Evolutionary conservation across 23 tunicate species (phyloP).

Genomic region (Phallusia fumigata): DNA sequence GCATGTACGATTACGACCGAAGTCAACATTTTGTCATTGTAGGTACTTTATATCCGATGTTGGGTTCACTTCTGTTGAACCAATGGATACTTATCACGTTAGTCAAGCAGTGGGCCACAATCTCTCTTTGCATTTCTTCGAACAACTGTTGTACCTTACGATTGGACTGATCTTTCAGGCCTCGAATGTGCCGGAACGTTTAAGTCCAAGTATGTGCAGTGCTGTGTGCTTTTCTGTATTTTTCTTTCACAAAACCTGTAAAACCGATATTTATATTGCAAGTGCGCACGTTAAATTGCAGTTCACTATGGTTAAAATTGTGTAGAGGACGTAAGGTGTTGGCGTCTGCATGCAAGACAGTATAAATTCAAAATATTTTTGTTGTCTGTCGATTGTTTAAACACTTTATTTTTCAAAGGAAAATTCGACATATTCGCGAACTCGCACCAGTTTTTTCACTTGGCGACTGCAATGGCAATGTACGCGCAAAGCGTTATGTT

Average conservation of each 20-base stretch:
- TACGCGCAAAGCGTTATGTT: neutral
- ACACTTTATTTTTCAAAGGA: neutral
- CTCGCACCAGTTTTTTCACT: neutral
- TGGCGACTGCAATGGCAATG: neutral
- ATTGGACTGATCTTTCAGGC: neutral
- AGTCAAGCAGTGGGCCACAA: neutral
- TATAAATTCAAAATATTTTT: too few species aligned
- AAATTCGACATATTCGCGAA: neutral
- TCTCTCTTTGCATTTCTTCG: neutral
- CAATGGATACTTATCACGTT: neutral
- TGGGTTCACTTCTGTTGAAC: neutral
- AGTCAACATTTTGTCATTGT: too few species aligned
- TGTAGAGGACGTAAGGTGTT: too few species aligned
- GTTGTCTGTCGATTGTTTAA: too few species aligned
- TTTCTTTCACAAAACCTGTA: too few species aligned
- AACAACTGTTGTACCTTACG: neutral
- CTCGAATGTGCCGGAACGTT: neutral
- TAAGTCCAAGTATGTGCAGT: neutral
- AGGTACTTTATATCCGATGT: constrained; percentile 1
- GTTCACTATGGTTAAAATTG: too few species aligned
- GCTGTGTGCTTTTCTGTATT: too few species aligned
- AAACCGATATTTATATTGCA: too few species aligned
- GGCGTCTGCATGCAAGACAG: too few species aligned
- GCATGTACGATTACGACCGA: too few species aligned
- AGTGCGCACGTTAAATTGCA: too few species aligned